phyloP scores from a whole-genome alignment of 2,797 vertebrate species.

The Hemibagrus guttatus region DNA sequence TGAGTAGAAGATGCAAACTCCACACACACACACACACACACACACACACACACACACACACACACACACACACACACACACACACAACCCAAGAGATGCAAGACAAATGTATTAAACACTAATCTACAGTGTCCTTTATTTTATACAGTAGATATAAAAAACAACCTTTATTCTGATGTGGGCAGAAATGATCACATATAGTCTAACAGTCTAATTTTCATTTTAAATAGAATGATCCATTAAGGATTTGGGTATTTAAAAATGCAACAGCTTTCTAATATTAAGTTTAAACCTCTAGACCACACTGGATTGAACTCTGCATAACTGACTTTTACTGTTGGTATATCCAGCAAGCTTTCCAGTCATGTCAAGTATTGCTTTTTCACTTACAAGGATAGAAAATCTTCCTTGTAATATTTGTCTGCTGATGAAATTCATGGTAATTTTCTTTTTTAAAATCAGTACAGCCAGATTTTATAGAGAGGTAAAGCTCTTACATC shows the following conservation, averaged over 20 bases:
- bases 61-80: too few species aligned
- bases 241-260: not conserved
- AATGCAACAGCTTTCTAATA: not conserved
- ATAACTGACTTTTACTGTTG: not conserved
- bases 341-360: not conserved
- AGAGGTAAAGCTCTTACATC: not conserved
- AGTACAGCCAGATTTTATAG: not conserved
- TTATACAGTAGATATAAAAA: too few species aligned
- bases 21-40: too few species aligned
- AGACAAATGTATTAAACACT: too few species aligned
- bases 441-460: not conserved
- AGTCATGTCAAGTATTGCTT: not conserved
- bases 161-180: too few species aligned
- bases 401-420: not conserved
- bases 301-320: not conserved
- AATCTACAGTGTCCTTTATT: too few species aligned
- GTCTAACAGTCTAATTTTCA: too few species aligned
- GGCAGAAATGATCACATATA: too few species aligned
- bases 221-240: not conserved
- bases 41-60: too few species aligned
- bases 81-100: too few species aligned
- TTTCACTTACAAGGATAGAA: not conserved
- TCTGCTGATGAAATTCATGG: not conserved
- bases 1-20: too few species aligned
- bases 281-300: not conserved